phyloP scores from a whole-genome alignment of 2,113 vertebrate genomes.

The Odobenus rosmarus region DNA sequence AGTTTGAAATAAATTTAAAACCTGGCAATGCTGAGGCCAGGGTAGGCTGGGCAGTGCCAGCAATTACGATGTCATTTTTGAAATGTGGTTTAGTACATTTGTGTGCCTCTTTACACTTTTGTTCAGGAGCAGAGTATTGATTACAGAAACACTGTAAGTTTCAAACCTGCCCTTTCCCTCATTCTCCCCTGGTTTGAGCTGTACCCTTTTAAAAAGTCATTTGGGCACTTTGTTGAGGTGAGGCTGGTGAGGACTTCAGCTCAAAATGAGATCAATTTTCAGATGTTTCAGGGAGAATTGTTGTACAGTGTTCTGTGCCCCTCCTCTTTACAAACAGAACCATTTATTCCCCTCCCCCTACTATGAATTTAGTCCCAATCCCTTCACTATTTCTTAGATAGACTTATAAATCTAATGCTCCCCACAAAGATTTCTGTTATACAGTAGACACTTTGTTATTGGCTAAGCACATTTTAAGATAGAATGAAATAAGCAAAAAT shows the following conservation, averaged over 20 bases:
- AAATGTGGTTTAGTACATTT: conserved; percentile 82
- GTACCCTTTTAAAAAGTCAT: conserved; percentile 79
- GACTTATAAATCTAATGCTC: not conserved
- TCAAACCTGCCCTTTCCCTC: conserved; percentile 79
- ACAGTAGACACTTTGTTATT: not conserved
- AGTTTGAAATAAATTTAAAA: conserved; percentile 88
- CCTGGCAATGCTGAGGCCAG: conserved; percentile 82
- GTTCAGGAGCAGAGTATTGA: conserved; percentile 85
- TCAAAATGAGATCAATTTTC: conserved; percentile 76
- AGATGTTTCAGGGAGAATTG: conserved; percentile 58
- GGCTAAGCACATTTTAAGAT: not conserved
- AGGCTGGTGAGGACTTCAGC: conserved; percentile 60
- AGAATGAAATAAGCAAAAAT: conserved; percentile 19
- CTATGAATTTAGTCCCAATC: not conserved
- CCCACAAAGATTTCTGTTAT: not conserved
- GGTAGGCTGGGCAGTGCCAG: conserved; percentile 83
- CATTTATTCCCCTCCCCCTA: not conserved
- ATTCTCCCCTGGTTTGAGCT: conserved; percentile 46
- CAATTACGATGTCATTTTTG: conserved; percentile 84
- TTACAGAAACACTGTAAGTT: conserved; percentile 84
- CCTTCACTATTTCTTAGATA: conserved; percentile 38
- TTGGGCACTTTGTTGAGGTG: conserved; percentile 74
- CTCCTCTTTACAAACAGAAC: conserved; percentile 51
- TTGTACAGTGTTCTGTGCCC: not conserved
- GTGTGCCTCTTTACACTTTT: conserved; percentile 83